Base-by-base conservation (phyloP, 2,888 invertebrate species). In the Encarsia formosa region DNA sequence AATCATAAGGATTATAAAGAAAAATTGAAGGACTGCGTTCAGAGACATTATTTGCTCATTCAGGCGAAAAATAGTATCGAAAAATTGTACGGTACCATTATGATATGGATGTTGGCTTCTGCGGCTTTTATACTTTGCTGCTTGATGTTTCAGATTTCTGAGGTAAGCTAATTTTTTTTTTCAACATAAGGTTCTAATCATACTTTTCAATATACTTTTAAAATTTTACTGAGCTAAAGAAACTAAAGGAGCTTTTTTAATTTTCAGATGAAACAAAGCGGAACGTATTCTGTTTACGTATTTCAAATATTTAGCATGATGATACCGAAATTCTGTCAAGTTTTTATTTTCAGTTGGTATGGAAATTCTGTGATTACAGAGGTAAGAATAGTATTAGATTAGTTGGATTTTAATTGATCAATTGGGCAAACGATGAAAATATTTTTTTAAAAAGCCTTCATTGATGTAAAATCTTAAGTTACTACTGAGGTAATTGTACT, bases 41-140 rank as follows among this genome's bases (percentile, higher is more conserved):
- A 40, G 2, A 57, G 49, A 9, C 64, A 66, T 18, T 44, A 34
- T 13, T 38, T 22, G 1, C 38, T 67, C 6, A 39, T 59, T 3
- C 31, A 32, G 9, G 63, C 62, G 15, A 50, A 57, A 1, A 52
- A 51, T 4, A 44, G 56, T 0, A 16, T 68, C 1, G 59, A 66
- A 38, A 45, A 48, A 2, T 53, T 64, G 26, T 67, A 64, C 43
- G 67, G 65, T 1, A 57, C 64, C 1, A 48, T 65, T 9, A 52
- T 67, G 1, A 29, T 68, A 5, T 61, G 61, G 52, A 53, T 63
- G 45, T 39, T 61, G 1, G 16, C 60, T 5, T 60, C 62, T 0
- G 66, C 61, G 22, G 63, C 64, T 3, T 22, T 65, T 4, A 54
- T 63, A 0, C 52, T 68, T 16, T 40, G 40, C 40, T 19, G 8